A percentile compares a stretch with the other conserved stretches of the same genome.
These are phyloP conservation scores for Eptatretus burgeri DNA, from an alignment of 2,113 vertebrate genomes.

Conservation along the genomic window DNA sequence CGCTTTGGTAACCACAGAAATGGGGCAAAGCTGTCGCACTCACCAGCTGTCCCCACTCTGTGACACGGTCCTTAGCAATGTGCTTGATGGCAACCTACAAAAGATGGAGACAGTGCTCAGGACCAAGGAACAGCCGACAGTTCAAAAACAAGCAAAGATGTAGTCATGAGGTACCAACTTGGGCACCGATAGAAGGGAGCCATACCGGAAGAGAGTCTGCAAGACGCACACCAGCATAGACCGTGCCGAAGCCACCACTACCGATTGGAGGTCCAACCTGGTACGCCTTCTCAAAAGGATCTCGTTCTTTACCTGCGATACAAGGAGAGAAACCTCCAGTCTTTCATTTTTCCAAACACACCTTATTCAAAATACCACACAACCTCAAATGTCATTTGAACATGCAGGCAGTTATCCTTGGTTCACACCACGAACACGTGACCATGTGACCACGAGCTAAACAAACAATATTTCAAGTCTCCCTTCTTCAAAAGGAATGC, in stretches of 20 bases:
- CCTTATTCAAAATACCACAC: too few relatives aligned
- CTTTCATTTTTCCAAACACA: too few relatives aligned
- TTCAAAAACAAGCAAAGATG: not conserved
- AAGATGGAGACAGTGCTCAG: conserved; percentile 15
- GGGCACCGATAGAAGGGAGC: not conserved
- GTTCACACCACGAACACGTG: too few relatives aligned
- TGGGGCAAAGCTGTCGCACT: conserved; percentile 17
- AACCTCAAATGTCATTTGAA: too few relatives aligned
- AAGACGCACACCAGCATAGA: conserved; percentile 53
- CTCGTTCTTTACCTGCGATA: conserved; percentile 45
- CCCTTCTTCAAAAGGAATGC: too few relatives aligned
- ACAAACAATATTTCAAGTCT: too few relatives aligned
- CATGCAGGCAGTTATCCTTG: too few relatives aligned
- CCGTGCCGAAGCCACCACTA: conserved; percentile 70
- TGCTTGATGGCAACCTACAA: conserved; percentile 78
- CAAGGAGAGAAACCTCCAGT: not conserved
- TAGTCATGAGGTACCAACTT: not conserved
- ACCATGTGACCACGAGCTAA: too few relatives aligned
- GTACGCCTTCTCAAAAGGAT: conserved; percentile 70
- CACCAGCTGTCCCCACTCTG: conserved; percentile 63
- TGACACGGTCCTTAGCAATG: conserved; percentile 61
- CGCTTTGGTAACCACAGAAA: not conserved
- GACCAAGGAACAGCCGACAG: not conserved
- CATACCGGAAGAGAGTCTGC: conserved; percentile 68
- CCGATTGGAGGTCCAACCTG: conserved; percentile 66